Percentiles rank a stretch among this genome's conserved stretches.
Conservation (phyloP, 2,797 vertebrate species). For the Denticeps clupeoides region DNA sequence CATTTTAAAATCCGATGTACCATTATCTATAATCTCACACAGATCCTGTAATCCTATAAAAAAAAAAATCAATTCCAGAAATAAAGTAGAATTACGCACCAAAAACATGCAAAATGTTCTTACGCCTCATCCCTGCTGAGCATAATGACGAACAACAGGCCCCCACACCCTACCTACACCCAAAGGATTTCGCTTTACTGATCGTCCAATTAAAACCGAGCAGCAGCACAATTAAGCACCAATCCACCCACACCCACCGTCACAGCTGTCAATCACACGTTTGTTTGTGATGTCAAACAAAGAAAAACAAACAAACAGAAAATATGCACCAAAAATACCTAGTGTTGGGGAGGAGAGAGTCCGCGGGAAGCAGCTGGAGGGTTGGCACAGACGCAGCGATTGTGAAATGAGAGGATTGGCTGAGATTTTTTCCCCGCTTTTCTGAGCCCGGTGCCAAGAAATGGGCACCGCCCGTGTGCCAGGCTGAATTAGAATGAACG, state of each 20-base stretch:
- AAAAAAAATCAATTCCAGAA: too few species aligned
- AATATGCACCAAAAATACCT: constrained; percentile 51
- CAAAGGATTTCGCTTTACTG: not conserved
- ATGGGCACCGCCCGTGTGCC: constrained; percentile 62
- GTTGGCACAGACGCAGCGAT: constrained; percentile 51
- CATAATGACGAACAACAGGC: not conserved
- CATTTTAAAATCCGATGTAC: too few species aligned
- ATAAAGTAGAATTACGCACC: too few species aligned
- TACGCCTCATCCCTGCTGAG: too few species aligned
- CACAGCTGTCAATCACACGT: constrained; percentile 35
- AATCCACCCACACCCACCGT: constrained; percentile 5
- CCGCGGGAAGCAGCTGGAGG: constrained; percentile 46
- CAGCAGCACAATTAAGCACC: constrained; percentile 12
- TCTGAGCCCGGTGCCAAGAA: constrained; percentile 58
- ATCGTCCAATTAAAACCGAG: constrained; percentile 13
- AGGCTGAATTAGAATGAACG: constrained; percentile 68
- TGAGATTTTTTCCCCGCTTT: constrained; percentile 43
- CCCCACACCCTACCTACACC: not conserved
- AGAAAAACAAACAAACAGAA: constrained; percentile 25
- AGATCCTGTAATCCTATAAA: too few species aligned
- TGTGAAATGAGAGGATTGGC: constrained; percentile 50
- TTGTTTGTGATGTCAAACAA: constrained; percentile 30
- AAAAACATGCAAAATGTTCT: too few species aligned
- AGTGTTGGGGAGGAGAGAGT: constrained; percentile 46
- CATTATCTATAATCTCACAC: too few species aligned